Evolutionary conservation across 1,140 invertebrate genomes (phyloP).

Genomic region (Zaprionus taronus): DNA sequence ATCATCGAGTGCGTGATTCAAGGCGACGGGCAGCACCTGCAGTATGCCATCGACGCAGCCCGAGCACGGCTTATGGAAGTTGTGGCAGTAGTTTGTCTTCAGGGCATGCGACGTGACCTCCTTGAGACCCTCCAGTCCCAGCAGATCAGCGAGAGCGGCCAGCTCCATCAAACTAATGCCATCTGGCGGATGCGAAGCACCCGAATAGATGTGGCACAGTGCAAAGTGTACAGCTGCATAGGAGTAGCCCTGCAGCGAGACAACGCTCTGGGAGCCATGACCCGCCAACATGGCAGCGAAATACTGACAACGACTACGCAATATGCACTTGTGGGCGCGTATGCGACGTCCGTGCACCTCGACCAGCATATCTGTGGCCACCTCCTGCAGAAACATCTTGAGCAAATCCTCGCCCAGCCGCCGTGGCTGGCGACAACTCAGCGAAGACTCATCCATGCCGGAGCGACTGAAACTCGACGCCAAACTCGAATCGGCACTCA

Average conservation of each 20-base stretch:
- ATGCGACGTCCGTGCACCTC: constrained; percentile 91
- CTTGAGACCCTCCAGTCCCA: constrained; percentile 94
- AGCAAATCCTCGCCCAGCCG: constrained; percentile 93
- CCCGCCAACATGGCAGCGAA: constrained; percentile 95
- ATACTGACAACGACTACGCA: constrained; percentile 94
- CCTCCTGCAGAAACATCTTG: constrained; percentile 95
- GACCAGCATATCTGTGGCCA: constrained; percentile 92
- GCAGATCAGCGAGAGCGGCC: constrained; percentile 93
- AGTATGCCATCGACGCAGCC: constrained; percentile 91
- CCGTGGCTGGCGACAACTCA: constrained; percentile 84
- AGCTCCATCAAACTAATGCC: constrained; percentile 93
- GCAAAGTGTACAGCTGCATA: constrained; percentile 94
- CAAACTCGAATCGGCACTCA: constrained; percentile 79
- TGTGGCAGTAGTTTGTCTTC: constrained; percentile 95
- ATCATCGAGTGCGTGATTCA: constrained; percentile 94
- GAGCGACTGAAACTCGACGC: constrained; percentile 83
- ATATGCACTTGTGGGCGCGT: constrained; percentile 95
- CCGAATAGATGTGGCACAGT: constrained; percentile 96
- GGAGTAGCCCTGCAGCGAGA: constrained; percentile 93
- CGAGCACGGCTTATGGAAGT: constrained; percentile 89
- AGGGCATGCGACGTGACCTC: constrained; percentile 94
- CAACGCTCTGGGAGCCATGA: constrained; percentile 92
- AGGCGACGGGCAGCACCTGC: constrained; percentile 92
- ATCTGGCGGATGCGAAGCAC: constrained; percentile 92
- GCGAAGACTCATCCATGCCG: constrained; percentile 83